Conservation (phyloP, 2,888 invertebrate species). For the Agrenia bidenticulata region DNA sequence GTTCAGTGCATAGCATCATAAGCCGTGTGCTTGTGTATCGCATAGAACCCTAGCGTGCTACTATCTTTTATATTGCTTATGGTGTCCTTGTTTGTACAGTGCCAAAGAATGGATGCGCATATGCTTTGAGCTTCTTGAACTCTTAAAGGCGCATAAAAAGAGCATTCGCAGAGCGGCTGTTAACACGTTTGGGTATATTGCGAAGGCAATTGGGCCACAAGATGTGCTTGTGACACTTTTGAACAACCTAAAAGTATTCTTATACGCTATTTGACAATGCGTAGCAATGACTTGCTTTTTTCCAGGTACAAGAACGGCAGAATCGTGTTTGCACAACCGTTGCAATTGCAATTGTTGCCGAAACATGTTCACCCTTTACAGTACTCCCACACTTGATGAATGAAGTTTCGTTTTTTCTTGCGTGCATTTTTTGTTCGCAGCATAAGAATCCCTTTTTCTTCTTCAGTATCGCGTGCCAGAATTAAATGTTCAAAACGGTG, state of each 20-base stretch:
- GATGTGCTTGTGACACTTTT: too few relatives aligned
- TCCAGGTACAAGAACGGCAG: conserved; percentile 98
- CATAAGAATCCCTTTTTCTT: too few relatives aligned
- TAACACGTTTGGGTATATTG: conserved; percentile 99
- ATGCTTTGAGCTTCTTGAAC: conserved; percentile 94
- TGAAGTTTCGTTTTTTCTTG: too few relatives aligned
- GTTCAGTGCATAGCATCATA: too few relatives aligned
- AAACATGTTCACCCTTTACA: conserved; percentile 99
- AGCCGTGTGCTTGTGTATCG: too few relatives aligned
- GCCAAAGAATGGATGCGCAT: conserved; percentile 99
- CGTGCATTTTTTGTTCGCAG: too few relatives aligned
- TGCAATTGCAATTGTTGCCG: conserved; percentile 97
- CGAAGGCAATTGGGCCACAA: conserved; percentile 93
- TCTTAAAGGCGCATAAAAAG: conserved; percentile 98
- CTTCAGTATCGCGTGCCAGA: conserved; percentile 98
- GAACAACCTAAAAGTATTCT: conserved; percentile 19
- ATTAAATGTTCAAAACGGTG: conserved; percentile 98
- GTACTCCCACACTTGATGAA: conserved; percentile 98
- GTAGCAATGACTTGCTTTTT: conserved; percentile 98
- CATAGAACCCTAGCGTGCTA: too few relatives aligned
- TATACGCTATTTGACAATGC: conserved; percentile 56
- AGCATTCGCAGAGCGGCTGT: conserved; percentile 98
- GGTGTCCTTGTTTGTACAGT: too few relatives aligned
- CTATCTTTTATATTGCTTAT: too few relatives aligned
- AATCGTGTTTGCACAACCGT: conserved; percentile 99